A percentile compares a stretch with the other conserved stretches of the same genome.
Evolutionary conservation across 2,113 vertebrate species (phyloP).

Genomic region (Lathamus discolor): DNA sequence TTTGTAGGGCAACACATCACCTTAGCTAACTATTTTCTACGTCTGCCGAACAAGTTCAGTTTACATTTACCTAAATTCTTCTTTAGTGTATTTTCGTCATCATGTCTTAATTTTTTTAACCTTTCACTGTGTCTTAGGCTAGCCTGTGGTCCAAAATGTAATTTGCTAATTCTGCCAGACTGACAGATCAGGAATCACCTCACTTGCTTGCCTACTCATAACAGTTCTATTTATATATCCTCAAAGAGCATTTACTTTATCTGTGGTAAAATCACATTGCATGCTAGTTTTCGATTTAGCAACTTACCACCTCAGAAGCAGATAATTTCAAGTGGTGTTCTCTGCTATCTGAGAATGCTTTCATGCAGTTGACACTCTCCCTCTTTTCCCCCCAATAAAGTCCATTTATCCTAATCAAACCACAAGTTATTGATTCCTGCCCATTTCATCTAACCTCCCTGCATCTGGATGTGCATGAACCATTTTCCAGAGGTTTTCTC

Average conservation of each 20-base stretch:
- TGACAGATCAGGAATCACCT: conserved; percentile 50
- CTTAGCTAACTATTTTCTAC: background rate
- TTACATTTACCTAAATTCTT: background rate
- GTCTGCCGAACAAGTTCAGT: background rate
- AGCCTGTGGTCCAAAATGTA: background rate
- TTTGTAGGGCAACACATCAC: background rate
- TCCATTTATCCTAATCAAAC: conserved; percentile 40
- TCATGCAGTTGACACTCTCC: background rate
- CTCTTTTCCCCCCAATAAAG: conserved; percentile 9
- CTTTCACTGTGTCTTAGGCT: background rate
- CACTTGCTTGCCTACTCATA: conserved; percentile 17
- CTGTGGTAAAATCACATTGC: conserved; percentile 52
- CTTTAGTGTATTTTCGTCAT: background rate
- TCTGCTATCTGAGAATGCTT: background rate
- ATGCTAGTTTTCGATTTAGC: conserved; percentile 52
- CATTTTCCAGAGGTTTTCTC: background rate
- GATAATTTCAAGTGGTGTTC: conserved; percentile 10
- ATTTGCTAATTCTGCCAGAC: background rate
- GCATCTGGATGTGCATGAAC: background rate
- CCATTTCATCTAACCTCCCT: background rate
- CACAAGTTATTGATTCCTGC: conserved; percentile 24
- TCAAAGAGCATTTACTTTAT: conserved; percentile 56
- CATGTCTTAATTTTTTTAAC: background rate
- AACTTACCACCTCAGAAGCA: conserved; percentile 33
- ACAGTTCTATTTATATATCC: conserved; percentile 53